Evolutionary conservation across 1,140 invertebrate genomes (phyloP), one percentile per base, ranked within the genome.

Genomic region (Drosophila suzukii): DNA sequence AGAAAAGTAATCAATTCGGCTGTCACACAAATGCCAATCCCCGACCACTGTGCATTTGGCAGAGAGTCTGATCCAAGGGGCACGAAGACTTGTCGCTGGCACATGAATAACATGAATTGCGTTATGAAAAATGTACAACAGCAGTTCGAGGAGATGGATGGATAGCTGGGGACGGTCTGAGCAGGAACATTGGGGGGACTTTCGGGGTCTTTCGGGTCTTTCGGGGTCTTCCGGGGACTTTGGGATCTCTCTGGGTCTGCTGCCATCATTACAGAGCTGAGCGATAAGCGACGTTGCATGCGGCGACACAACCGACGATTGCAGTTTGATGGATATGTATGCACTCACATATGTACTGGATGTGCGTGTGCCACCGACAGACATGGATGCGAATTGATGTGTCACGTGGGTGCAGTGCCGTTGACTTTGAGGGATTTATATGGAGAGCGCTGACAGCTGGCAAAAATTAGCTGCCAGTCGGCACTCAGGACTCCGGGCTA

Each of bases 211-310:
- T 7, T 13, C 20, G 20, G 36, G 38, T 11, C 39, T 24, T 71
- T 47, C 6, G 43, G 55, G 55, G 27, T 34, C 15, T 44, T 8
- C 6, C 27, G 27, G 27, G 27, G 5, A 27, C 17, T 5, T 55
- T n/a, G 59, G 47, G 30, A 30, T 30, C 32, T 65, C 47, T 55
- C 34, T 34, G 50, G 59, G 39, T 44, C 39, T 66, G 78, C 51
- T 65, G 75, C 81, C 79, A 85, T 90, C 85, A 90, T 90, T 90
- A 81, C 63, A 81, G 57, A 81, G 85, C 65, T 90, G 85, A 90
- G 75, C 86, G 86, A 90, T 90, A 90, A 90, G 85, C 85, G 81
- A 84, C 78, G 86, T 82, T 88, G 70, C 88, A 88, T 90, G 88
- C 65, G 71, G 71, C 72, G 88, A 79, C 88, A 78, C 66, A 84